phyloP scores from a whole-genome alignment of 1,140 invertebrate species.

The Elymnias hypermnestra region DNA sequence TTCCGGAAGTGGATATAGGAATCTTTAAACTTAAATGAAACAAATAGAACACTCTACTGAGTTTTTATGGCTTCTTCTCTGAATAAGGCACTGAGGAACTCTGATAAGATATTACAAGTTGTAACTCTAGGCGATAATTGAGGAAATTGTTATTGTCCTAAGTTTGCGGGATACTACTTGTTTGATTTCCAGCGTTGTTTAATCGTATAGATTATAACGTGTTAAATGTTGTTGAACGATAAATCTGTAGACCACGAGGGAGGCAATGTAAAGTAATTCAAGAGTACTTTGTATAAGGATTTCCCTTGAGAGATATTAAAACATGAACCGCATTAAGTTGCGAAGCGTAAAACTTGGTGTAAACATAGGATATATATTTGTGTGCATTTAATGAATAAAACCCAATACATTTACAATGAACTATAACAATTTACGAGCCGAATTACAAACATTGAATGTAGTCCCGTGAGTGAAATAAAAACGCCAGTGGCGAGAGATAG shows the following conservation, averaged over 20 bases:
- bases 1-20: too few species aligned
- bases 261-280: too few species aligned
- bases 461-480: slow-evolving; percentile 1
- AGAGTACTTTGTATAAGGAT: background rate
- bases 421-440: slow-evolving; percentile 4
- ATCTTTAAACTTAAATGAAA: too few species aligned
- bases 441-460: slow-evolving; percentile 10
- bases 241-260: background rate
- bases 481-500: slow-evolving; percentile 5
- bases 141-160: too few species aligned
- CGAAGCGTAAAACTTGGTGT: background rate
- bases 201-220: too few species aligned
- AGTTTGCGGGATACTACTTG: background rate
- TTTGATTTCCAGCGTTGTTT: background rate
- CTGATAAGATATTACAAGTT: too few species aligned
- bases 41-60: too few species aligned
- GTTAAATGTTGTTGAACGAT: background rate
- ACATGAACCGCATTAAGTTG: background rate
- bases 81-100: too few species aligned
- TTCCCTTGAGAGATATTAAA: background rate
- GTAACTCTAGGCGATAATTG: too few species aligned
- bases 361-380: background rate
- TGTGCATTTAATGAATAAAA: background rate
- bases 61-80: too few species aligned
- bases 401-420: slow-evolving; percentile 1